Evolutionary conservation across 2,797 vertebrate species (phyloP), one percentile per base, ranked within the genome.

Genomic region (Eutrigla gurnardus): DNA sequence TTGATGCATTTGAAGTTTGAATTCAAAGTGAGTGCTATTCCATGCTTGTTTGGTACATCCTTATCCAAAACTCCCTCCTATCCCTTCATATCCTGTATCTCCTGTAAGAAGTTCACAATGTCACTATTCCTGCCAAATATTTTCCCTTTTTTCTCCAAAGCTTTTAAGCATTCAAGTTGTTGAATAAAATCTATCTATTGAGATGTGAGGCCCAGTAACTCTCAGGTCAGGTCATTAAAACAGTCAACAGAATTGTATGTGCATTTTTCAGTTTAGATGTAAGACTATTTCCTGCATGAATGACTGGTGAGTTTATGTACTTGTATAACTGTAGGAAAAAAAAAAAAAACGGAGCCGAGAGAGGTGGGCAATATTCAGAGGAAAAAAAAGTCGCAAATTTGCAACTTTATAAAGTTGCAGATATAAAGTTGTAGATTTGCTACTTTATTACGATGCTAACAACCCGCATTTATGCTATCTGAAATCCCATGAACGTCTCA

Each of bases 101-200:
- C 8, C 55, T 39, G 14, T 12, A 33, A 57, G 14, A 2, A 12
- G 46, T 55, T 68, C 12, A 50, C 39, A 36, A 35, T 40, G 14
- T 17, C 13, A 53, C 14, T 5, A 18, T 45, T 40, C 18, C 35
- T 52, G 18, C 37, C 18, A 12, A 25, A 18, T n/a, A 2, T 54
- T n/a, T 18, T n/a, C 3, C 1, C 15, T 40, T 65, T 42, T 45
- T 17, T 11, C 11, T 36, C 11, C 45, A 2, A 25, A 25, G 12
- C 36, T 5, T 62, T 43, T 43, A 67, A 63, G 70, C 46, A 64
- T 50, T 66, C 12, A 25, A 7, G 37, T 53, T 47, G 43, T 12
- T 11, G 18, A 55, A 6, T 46, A 12, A 60, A 76, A 52, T 8
- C 9, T 3, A 14, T 64, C 39, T 3, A 7, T 49, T 42, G 6